Percentiles rank a stretch among this genome's conserved stretches.
Conservation (phyloP, 2,888 invertebrate species). For the Tipula unca region DNA sequence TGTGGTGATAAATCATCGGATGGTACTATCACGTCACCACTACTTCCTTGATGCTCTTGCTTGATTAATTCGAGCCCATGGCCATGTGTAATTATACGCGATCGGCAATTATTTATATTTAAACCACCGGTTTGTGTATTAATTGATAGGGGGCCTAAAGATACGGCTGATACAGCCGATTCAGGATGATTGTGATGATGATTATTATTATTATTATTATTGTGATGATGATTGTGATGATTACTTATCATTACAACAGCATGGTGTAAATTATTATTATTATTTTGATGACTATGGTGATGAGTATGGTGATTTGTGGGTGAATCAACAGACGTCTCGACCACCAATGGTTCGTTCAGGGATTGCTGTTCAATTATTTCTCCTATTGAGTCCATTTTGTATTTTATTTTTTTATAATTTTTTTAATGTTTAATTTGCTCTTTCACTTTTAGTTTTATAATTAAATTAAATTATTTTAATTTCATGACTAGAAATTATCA, state of each 20-base stretch:
- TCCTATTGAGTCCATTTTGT: slow-evolving; percentile 48
- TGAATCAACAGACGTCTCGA: slow-evolving; percentile 44
- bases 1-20: slow-evolving; percentile 25
- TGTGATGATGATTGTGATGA: slow-evolving; percentile 20
- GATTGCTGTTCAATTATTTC: slow-evolving; percentile 52
- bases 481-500: slow-evolving; percentile 3
- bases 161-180: slow-evolving; percentile 19
- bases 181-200: neutral
- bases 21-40: slow-evolving; percentile 24
- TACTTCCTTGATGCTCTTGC: slow-evolving; percentile 26
- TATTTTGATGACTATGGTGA: slow-evolving; percentile 26
- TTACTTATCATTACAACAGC: slow-evolving; percentile 18
- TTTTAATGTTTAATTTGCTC: neutral
- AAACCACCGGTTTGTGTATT: slow-evolving; percentile 19
- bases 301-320: slow-evolving; percentile 21
- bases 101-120: slow-evolving; percentile 17
- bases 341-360: slow-evolving; percentile 43
- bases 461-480: neutral
- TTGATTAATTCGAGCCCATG: slow-evolving; percentile 28
- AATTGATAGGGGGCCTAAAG: slow-evolving; percentile 23
- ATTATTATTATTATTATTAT: neutral
- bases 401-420: neutral
- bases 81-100: slow-evolving; percentile 24
- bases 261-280: slow-evolving; percentile 22
- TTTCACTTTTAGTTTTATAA: neutral